Evolutionary conservation across 2,113 vertebrate genomes (phyloP).

Genomic region (Pangasianodon hypophthalmus): DNA sequence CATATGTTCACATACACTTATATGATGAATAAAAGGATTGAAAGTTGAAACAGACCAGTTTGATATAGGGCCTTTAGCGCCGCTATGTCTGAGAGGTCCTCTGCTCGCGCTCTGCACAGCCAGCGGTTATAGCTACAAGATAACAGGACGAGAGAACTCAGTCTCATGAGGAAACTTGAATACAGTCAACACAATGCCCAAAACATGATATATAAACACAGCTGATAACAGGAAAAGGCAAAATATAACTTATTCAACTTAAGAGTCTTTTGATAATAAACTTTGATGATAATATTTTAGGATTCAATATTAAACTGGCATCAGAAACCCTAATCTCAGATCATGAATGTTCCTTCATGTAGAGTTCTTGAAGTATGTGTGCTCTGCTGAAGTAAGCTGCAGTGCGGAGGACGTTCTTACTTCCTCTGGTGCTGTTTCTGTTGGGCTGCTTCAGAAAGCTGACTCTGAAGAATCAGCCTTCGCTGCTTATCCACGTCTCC

Average conservation of each 20-base stretch:
- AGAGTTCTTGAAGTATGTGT: not conserved
- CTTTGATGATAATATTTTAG: not conserved
- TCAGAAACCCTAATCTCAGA: not conserved
- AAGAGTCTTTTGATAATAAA: not conserved
- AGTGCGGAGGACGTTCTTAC: conserved; percentile 70
- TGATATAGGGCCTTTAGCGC: conserved; percentile 97
- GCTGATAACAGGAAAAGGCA: not conserved
- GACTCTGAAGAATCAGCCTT: conserved; percentile 90
- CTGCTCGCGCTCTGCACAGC: conserved; percentile 92
- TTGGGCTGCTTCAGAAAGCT: conserved; percentile 88
- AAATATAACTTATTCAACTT: not conserved
- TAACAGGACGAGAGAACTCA: conserved; percentile 27
- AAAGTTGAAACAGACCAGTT: conserved; percentile 78
- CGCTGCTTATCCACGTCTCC: conserved; percentile 96
- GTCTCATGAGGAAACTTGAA: not conserved
- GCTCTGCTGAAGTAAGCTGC: not conserved
- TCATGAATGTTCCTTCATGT: not conserved
- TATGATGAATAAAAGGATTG: not conserved
- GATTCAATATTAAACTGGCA: not conserved
- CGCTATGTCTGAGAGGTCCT: conserved; percentile 95
- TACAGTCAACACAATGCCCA: not conserved
- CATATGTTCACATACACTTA: not conserved
- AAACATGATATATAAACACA: not conserved
- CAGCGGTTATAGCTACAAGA: conserved; percentile 90
- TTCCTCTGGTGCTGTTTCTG: conserved; percentile 97